Conservation (phyloP, 1,140 invertebrate species). For the Aricia agestis region DNA sequence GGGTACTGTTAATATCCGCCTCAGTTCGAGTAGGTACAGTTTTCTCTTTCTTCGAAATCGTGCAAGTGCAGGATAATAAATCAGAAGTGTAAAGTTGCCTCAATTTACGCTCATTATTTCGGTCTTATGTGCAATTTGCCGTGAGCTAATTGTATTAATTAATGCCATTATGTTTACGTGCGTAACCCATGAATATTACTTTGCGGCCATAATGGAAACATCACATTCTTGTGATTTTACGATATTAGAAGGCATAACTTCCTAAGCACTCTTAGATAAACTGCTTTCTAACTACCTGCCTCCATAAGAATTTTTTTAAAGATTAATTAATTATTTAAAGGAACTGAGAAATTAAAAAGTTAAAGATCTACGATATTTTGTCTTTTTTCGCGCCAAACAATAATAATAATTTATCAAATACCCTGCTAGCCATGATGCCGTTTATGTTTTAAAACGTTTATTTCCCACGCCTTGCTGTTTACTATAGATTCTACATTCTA, state of each 20-base stretch:
- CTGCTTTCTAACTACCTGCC: too few relatives aligned
- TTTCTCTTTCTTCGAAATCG: constrained; percentile 74
- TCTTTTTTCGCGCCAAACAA: too few relatives aligned
- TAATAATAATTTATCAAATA: too few relatives aligned
- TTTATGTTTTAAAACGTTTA: too few relatives aligned
- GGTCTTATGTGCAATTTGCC: constrained; percentile 71
- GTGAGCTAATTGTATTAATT: constrained; percentile 74
- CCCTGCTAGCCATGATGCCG: too few relatives aligned
- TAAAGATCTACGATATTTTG: too few relatives aligned
- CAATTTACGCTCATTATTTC: constrained; percentile 73
- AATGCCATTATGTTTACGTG: constrained; percentile 65
- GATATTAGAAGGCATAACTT: neutral
- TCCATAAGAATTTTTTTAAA: too few relatives aligned
- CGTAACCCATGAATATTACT: constrained; percentile 34
- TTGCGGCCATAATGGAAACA: constrained; percentile 18
- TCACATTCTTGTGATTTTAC: neutral
- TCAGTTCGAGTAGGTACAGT: constrained; percentile 55
- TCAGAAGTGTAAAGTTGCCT: constrained; percentile 73
- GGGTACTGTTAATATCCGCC: constrained; percentile 53
- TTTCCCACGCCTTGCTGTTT: too few relatives aligned
- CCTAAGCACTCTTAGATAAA: too few relatives aligned
- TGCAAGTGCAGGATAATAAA: constrained; percentile 71
- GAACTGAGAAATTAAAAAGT: too few relatives aligned
- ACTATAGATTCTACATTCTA: too few relatives aligned
- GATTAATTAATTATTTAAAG: too few relatives aligned